phyloP scores from a whole-genome alignment of 2,888 invertebrate genomes.

The Lycocerus yunnanus region DNA sequence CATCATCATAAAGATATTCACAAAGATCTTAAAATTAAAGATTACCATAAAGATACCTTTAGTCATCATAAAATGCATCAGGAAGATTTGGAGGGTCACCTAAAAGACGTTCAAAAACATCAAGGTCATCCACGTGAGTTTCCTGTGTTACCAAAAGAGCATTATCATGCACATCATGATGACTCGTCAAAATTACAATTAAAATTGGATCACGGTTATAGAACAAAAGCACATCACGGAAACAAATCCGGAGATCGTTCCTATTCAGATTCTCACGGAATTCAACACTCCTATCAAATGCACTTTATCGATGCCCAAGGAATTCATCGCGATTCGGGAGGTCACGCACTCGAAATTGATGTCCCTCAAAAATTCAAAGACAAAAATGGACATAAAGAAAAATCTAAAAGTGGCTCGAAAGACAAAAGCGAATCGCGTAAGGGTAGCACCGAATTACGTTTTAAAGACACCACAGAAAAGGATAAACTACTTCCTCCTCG shows the following conservation, averaged over 20 bases:
- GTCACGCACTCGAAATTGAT: conserved; percentile 45
- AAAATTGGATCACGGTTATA: conserved; percentile 37
- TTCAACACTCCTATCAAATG: conserved; percentile 51
- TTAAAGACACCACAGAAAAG: conserved; percentile 28
- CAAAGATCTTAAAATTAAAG: conserved; percentile 40
- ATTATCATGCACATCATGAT: conserved; percentile 28
- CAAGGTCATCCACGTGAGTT: conserved; percentile 46
- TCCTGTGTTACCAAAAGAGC: conserved; percentile 47
- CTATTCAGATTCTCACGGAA: conserved; percentile 52
- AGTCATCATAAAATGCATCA: conserved; percentile 38
- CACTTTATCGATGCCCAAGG: conserved; percentile 55
- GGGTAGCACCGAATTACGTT: conserved; percentile 17
- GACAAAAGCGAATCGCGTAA: conserved; percentile 27
- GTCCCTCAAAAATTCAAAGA: conserved; percentile 19
- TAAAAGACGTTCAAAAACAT: conserved; percentile 41
- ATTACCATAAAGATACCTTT: conserved; percentile 42
- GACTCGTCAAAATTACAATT: conserved; percentile 4
- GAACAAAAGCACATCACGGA: conserved; percentile 34
- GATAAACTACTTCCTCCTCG: conserved; percentile 50
- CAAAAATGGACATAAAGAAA: conserved; percentile 20
- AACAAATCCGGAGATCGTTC: conserved; percentile 38
- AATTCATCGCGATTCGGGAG: conserved; percentile 51
- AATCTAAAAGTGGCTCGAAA: conserved; percentile 28
- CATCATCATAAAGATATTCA: conserved; percentile 51
- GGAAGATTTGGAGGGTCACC: conserved; percentile 37